Evolutionary conservation across 2,888 invertebrate species (phyloP).

Genomic region (Lymantria dispar): DNA sequence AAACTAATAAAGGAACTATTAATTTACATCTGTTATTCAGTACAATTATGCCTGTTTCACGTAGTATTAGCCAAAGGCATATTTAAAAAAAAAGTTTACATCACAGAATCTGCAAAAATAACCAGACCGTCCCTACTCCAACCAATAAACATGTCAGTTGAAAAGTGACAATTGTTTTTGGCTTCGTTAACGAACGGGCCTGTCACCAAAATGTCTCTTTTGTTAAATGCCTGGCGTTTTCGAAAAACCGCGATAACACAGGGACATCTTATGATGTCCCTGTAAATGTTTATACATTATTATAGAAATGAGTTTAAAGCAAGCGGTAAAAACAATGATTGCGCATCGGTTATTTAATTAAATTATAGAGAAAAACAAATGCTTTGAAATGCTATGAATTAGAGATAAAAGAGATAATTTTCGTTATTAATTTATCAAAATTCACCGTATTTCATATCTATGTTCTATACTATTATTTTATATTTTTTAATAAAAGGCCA

Average conservation of each 20-base stretch:
- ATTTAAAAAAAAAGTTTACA: not conserved
- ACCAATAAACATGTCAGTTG: slow-evolving; percentile 20
- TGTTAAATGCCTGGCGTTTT: slow-evolving; percentile 17
- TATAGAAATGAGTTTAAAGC: slow-evolving; percentile 16
- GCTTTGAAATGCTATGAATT: no score
- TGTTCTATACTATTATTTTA: no score
- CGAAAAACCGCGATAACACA: slow-evolving; percentile 41
- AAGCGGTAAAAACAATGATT: not conserved
- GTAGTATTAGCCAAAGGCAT: not conserved
- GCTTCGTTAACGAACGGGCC: slow-evolving; percentile 1
- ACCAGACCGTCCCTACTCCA: not conserved
- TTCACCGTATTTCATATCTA: no score
- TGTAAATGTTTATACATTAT: slow-evolving; percentile 23
- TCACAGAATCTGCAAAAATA: not conserved
- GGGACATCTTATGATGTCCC: no score
- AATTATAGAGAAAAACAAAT: no score
- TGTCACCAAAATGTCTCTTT: slow-evolving; percentile 17
- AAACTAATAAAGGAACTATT: no score
- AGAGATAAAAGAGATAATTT: no score
- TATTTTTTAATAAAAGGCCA: no score
- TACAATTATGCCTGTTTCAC: no score
- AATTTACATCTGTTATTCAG: no score
- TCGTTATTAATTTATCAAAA: no score
- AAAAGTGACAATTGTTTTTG: not conserved
- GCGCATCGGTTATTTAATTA: no score